Evolutionary conservation across 2,797 vertebrate genomes (phyloP).

Genomic region (Rhinatrema bivittatum): DNA sequence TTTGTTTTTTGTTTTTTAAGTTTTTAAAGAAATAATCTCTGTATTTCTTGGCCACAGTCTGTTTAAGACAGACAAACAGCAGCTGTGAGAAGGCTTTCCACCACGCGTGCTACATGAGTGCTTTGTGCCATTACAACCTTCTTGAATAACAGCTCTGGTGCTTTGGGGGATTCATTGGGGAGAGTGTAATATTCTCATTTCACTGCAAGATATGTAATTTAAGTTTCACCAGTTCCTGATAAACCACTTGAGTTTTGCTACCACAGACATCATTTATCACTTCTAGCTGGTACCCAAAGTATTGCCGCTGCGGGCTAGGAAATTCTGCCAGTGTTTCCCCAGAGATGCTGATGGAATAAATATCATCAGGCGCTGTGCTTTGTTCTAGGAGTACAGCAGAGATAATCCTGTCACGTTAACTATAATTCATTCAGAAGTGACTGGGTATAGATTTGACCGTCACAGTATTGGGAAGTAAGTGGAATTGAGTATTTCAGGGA

Average conservation of each 20-base stretch:
- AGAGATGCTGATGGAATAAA: slow-evolving; percentile 30
- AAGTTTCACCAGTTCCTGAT: slow-evolving; percentile 19
- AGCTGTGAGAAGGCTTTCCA: slow-evolving; percentile 12
- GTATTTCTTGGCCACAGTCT: slow-evolving; percentile 2
- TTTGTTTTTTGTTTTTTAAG: too few relatives aligned
- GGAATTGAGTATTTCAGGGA: neutral
- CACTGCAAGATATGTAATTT: slow-evolving; percentile 14
- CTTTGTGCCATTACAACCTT: slow-evolving; percentile 20
- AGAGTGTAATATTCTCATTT: slow-evolving; percentile 31
- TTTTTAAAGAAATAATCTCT: rapidly evolving
- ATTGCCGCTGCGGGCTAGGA: slow-evolving; percentile 17
- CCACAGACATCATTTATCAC: slow-evolving; percentile 22
- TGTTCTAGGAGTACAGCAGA: too few relatives aligned
- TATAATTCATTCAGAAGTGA: too few relatives aligned
- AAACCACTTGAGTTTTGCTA: slow-evolving; percentile 14
- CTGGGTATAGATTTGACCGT: too few relatives aligned
- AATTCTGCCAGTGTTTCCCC: slow-evolving; percentile 32
- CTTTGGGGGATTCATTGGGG: slow-evolving; percentile 6
- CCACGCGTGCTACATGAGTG: neutral
- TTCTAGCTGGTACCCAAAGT: slow-evolving; percentile 26
- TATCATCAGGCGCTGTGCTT: slow-evolving; percentile 14
- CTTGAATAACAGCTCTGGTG: slow-evolving; percentile 12
- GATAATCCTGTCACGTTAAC: too few relatives aligned
- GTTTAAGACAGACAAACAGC: slow-evolving; percentile 10
- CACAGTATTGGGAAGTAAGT: too few relatives aligned